Evolutionary conservation across 1,140 invertebrate species (phyloP).

Genomic region (Achatina immaculata): DNA sequence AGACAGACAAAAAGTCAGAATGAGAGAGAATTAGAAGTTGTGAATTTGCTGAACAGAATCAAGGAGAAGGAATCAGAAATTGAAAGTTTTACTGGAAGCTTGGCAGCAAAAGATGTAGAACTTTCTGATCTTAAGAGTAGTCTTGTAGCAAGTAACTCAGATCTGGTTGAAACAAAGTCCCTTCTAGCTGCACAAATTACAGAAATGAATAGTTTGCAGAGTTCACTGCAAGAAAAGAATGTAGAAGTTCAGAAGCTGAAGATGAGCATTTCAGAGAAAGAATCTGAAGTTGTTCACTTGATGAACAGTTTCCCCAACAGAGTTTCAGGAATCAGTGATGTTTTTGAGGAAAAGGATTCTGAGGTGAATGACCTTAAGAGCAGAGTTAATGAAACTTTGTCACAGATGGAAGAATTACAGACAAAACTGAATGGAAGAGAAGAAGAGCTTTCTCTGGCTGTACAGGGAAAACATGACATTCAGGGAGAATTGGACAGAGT

Average conservation of each 20-base stretch:
- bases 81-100: not conserved
- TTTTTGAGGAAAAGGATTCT: not conserved
- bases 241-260: not conserved
- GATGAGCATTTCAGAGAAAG: constrained; percentile 2
- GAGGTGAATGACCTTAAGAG: not conserved
- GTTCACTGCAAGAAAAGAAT: not conserved
- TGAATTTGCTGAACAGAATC: not conserved
- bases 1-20: not conserved
- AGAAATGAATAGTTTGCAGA: not conserved
- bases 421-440: not conserved
- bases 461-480: not conserved
- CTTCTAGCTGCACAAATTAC: not conserved
- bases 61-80: not conserved
- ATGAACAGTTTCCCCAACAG: not conserved
- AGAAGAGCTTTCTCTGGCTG: not conserved
- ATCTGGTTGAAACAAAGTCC: not conserved
- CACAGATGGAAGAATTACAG: not conserved
- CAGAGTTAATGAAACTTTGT: not conserved
- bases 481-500: not conserved
- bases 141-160: not conserved
- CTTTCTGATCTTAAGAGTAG: not conserved
- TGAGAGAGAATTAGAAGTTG: not conserved
- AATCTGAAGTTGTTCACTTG: not conserved
- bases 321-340: not conserved
- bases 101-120: not conserved